Base-by-base conservation (phyloP, 2,888 invertebrate genomes). In the Plagodis pulveraria region DNA sequence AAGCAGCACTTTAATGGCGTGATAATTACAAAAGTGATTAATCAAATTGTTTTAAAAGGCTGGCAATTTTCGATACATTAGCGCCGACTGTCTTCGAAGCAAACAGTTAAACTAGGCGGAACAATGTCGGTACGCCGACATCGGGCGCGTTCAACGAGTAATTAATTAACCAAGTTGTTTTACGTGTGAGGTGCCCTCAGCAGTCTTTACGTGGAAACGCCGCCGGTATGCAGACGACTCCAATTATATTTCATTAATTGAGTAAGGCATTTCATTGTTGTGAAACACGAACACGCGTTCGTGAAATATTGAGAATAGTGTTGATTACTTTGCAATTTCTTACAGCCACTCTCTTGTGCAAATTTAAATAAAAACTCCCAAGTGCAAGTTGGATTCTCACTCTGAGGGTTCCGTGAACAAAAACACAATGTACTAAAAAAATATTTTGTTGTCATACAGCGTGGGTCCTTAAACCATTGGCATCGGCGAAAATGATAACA, bases 161-260 rank as follows among this genome's bases (percentile, higher is more conserved):
- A 84, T 86, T 85, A 87, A 84, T 87, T 79, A 77, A 64, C 59
- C 57, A 67, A 69, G 56, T 63, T 66, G 53, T 65, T 65, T 65
- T 56, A 62, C 46, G 49, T 61, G 40, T 40, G 22, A 22, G 22
- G 22, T 22, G 47, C 59, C 55, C 47, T 55, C 54, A 52, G 36
- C 44, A 59, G 60, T 65, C 58, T 62, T 69, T 65, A 58, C 67
- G 57, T 69, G 69, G 67, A 65, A 70, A 56, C 63, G 62, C 47
- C 60, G 52, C 38, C 42, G 63, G 65, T 65, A 71, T 74, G 71
- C 70, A 71, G 67, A 72, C 73, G 63, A 65, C 66, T 65, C 56
- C 73, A 68, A 74, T 74, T 72, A 69, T 62, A 65, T 63, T 68
- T 67, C 65, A 72, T 71, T 71, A 76, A 72, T 72, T 67, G 60